Evolutionary conservation across 2,888 invertebrate genomes (phyloP).

Genomic region (Trisateles emortualis): DNA sequence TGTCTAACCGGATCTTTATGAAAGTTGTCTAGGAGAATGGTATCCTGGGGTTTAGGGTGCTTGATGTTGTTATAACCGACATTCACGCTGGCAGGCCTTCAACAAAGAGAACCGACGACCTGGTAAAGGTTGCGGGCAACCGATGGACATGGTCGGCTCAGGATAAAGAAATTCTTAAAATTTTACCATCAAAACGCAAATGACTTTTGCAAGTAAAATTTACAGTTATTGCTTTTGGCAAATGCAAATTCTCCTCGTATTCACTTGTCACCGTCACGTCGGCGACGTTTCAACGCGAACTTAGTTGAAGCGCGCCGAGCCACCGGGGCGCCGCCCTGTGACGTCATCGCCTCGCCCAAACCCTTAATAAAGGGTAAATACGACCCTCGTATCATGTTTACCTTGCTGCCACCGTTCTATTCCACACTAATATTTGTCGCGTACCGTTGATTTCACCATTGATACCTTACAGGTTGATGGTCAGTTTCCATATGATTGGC

Average conservation of each 20-base stretch:
- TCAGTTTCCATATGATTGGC: constrained; percentile 15
- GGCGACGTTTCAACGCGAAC: constrained; percentile 67
- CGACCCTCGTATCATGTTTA: constrained; percentile 59
- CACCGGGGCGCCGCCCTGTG: constrained; percentile 70
- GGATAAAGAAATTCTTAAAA: background rate
- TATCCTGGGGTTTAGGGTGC: no score
- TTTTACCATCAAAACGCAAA: background rate
- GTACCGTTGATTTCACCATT: constrained; percentile 25
- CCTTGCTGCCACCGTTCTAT: constrained; percentile 36
- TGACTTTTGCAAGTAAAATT: background rate
- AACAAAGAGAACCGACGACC: no score
- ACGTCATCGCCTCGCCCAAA: constrained; percentile 69
- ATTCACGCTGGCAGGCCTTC: no score
- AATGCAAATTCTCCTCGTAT: constrained; percentile 24
- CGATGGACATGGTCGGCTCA: no score
- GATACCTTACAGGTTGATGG: background rate
- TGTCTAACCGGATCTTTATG: no score
- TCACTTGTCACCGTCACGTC: constrained; percentile 63
- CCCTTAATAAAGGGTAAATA: constrained; percentile 58
- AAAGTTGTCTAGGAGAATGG: no score
- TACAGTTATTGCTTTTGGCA: constrained; percentile 13
- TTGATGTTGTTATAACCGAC: no score
- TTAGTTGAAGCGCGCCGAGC: constrained; percentile 70
- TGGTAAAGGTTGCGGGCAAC: no score
- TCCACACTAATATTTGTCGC: constrained; percentile 37